Evolutionary conservation across 35 echinoderm and acorn worm genomes (phyloP).

Genomic region (Stichopus chloronotus): DNA sequence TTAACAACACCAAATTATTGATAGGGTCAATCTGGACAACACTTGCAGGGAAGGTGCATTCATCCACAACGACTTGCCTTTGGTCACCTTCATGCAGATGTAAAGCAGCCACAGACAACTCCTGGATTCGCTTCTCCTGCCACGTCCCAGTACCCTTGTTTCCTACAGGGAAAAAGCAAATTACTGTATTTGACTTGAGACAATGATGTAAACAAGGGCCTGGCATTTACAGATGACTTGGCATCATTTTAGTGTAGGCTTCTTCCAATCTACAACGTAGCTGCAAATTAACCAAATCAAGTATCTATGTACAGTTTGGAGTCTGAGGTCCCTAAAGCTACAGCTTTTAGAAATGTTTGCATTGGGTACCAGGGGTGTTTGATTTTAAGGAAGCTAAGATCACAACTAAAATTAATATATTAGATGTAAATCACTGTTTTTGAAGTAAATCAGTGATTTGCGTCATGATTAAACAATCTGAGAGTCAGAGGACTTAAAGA

Average conservation of each 20-base stretch:
- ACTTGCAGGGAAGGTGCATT: constrained; percentile 14
- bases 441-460: too few relatives aligned
- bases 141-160: not conserved
- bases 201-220: not conserved
- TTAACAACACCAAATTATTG: constrained; percentile 17
- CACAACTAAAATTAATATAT: too few relatives aligned
- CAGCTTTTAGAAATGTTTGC: too few relatives aligned
- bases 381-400: too few relatives aligned
- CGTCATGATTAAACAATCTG: too few relatives aligned
- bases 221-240: not conserved
- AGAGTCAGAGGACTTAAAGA: too few relatives aligned
- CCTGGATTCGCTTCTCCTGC: not conserved
- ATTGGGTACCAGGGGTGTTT: too few relatives aligned
- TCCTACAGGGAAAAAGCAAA: constrained; percentile 15
- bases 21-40: constrained; percentile 20
- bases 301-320: too few relatives aligned
- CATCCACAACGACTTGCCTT: not conserved
- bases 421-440: too few relatives aligned
- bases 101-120: constrained; percentile 9
- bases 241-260: not conserved
- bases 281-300: not conserved
- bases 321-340: too few relatives aligned
- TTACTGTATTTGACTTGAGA: not conserved
- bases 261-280: not conserved
- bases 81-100: constrained; percentile 35